Conservation (phyloP, 2,888 invertebrate genomes). For the Tyria jacobaeae region DNA sequence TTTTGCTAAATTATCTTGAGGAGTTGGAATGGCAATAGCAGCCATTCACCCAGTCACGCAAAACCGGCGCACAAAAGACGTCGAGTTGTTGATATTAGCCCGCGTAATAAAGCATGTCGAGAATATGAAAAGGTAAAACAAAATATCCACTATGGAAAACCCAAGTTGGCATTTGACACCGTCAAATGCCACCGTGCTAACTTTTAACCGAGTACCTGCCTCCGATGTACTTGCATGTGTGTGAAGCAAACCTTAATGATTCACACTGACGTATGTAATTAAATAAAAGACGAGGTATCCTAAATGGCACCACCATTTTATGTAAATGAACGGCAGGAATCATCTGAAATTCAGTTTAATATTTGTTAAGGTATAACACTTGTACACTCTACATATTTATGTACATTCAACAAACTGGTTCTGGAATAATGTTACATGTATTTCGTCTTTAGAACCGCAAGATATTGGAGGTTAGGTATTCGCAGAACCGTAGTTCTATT, state of each 20-base stretch:
- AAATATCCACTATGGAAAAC: neutral
- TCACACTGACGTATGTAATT: conserved; percentile 64
- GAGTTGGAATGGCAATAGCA: too few species aligned
- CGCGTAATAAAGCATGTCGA: too few species aligned
- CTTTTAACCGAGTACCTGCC: conserved; percentile 42
- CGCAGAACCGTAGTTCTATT: neutral
- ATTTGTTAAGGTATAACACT: conserved; percentile 34
- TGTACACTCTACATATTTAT: too few species aligned
- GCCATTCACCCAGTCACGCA: too few species aligned
- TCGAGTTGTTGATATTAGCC: too few species aligned
- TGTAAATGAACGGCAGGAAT: conserved; percentile 59
- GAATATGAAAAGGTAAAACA: too few species aligned
- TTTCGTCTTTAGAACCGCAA: neutral
- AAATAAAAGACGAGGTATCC: conserved; percentile 56
- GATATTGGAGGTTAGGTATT: neutral
- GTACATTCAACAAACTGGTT: neutral
- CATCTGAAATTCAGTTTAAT: conserved; percentile 58
- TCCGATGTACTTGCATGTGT: conserved; percentile 11
- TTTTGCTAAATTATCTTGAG: too few species aligned
- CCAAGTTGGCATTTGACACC: conserved; percentile 20
- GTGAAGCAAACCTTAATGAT: conserved; percentile 45
- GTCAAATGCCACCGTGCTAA: conserved; percentile 17
- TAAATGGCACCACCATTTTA: conserved; percentile 56
- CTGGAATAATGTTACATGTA: too few species aligned
- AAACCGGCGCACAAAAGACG: too few species aligned